phyloP scores from a whole-genome alignment of 1,140 invertebrate species.

The Ceratina calcarata region DNA sequence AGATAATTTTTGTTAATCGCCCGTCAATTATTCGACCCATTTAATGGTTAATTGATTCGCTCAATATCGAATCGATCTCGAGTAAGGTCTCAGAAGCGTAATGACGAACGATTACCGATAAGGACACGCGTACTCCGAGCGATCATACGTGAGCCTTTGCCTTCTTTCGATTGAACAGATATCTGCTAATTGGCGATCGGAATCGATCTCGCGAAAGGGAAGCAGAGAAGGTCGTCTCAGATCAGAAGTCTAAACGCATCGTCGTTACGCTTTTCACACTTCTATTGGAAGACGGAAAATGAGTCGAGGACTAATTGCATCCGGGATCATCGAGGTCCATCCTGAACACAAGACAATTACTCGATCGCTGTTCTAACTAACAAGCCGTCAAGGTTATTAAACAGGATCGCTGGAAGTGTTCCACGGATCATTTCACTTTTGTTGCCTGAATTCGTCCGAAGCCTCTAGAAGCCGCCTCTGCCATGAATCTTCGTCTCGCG shows the following conservation, averaged over 20 bases:
- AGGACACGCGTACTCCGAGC: constrained; percentile 16
- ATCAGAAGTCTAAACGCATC: constrained; percentile 10
- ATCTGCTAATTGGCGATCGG: constrained; percentile 60
- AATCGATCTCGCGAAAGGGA: constrained; percentile 34
- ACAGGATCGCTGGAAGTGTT: background rate
- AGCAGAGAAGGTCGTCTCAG: constrained; percentile 32
- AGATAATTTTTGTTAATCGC: too few relatives aligned
- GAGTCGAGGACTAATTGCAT: constrained; percentile 18
- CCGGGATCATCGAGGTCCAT: constrained; percentile 30
- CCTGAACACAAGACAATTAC: constrained; percentile 20
- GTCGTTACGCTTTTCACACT: constrained; percentile 40
- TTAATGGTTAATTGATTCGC: background rate
- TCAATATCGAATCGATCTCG: background rate
- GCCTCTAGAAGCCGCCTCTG: background rate
- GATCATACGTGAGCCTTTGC: background rate
- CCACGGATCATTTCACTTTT: constrained; percentile 1
- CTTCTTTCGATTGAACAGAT: constrained; percentile 40
- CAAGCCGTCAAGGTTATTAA: constrained; percentile 7
- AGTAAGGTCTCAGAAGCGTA: constrained; percentile 16
- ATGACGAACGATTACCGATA: constrained; percentile 38
- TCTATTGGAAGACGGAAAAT: constrained; percentile 1
- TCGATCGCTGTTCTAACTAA: constrained; percentile 16
- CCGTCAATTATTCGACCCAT: background rate
- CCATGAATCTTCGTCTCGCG: constrained; percentile 16
- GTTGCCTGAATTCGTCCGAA: constrained; percentile 5